Base-by-base conservation (phyloP, 2,113 vertebrate species). In the Montifringilla adamsi region DNA sequence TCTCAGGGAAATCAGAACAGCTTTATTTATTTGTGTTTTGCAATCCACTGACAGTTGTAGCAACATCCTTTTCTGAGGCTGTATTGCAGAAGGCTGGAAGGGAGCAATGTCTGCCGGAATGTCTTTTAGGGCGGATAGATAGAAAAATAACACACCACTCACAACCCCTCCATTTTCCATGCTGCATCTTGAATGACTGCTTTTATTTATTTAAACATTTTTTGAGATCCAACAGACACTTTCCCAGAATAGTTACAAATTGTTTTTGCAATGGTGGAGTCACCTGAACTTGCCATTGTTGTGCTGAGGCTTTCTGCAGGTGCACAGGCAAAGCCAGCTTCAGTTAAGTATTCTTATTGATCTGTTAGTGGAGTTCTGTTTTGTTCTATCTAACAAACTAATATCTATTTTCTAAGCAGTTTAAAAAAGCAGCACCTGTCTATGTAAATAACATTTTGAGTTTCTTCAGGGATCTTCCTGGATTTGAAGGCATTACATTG, bases 11-110 rank as follows among this genome's bases (percentile, higher is more conserved):
- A 84, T 69, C 43, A 63, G 55, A 80, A 31, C 0, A 3, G 10
- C 39, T 89, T 53, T 79, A 44, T 72, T 85, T 60, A 62, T 64
- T 69, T 79, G 52, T 88, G 22, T 93, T 95, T 83, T 91, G 64
- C 92, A 92, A 67, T 90, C 67, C 52, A 17, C 27, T 77, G 68
- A 44, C 87, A 90, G 78, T 88, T 86, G 91, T 74, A 93, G 59
- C 55, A 86, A 70, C 83, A 67, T 74, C 18, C 13, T 90, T 88
- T 94, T 73, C 59, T 63, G 56, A 77, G 55, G 35, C 59, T 1
- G 0, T 31, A 9, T 31, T 90, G 68, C 68, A 74, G 79, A 77
- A 90, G 75, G 39, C 50, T 93, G 82, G 41, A 62, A 83, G 59
- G 53, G 46, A 83, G 49, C 41, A 85, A 13, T 0, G 2, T 69